Percentiles rank a stretch among this genome's conserved stretches.
phyloP scores from a whole-genome alignment of 2,113 vertebrate genomes.

The Limanda limanda region DNA sequence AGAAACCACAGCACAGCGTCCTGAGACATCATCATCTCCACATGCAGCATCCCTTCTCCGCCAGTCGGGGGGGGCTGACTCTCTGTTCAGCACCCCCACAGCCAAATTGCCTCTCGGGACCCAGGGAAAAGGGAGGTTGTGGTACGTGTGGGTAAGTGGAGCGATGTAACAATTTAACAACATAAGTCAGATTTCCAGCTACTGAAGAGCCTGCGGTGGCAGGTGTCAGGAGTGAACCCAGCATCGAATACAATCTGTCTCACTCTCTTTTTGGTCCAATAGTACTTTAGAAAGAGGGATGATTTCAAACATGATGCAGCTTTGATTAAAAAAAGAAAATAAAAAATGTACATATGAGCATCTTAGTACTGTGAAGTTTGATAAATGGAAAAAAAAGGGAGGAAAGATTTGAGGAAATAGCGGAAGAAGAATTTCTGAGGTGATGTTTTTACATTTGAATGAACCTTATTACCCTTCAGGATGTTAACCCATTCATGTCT shows the following conservation, averaged over 20 bases:
- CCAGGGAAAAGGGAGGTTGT: conserved; percentile 7
- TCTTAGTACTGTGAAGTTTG: background rate
- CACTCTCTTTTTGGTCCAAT: background rate
- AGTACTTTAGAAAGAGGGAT: background rate
- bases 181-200: conserved; percentile 21
- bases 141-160: conserved; percentile 7
- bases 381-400: background rate
- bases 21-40: conserved; percentile 25
- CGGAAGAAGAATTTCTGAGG: background rate
- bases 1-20: conserved; percentile 40
- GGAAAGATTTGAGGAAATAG: background rate
- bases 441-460: conserved; percentile 35
- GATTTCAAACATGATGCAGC: background rate
- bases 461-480: conserved; percentile 29
- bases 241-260: conserved; percentile 2
- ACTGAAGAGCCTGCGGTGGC: conserved; percentile 2
- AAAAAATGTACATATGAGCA: background rate
- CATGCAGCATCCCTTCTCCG: conserved; percentile 59
- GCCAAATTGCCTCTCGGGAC: conserved; percentile 16
- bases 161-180: conserved; percentile 3
- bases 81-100: conserved; percentile 13
- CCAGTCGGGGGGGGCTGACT: conserved; percentile 9
- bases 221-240: conserved; percentile 7
- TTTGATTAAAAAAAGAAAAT: background rate
- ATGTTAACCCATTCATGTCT: background rate